Conservation (phyloP, 1,140 invertebrate genomes). For the Aleiodes sp. region DNA sequence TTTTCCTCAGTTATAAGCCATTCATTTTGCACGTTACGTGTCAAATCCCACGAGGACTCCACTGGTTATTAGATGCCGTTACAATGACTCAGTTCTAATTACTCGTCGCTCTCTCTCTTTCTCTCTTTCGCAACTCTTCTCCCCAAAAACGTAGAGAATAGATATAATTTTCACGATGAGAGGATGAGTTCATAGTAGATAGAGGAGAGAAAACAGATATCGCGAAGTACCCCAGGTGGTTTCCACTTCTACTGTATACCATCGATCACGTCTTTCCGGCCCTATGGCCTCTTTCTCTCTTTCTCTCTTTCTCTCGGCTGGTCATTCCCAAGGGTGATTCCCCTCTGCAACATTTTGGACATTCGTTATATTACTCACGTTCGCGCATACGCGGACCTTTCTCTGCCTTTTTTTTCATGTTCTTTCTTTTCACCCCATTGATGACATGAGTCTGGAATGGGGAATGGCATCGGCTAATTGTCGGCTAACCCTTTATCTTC, state of each 20-base stretch:
- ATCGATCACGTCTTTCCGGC: constrained; percentile 31
- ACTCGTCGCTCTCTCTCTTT: too few species aligned
- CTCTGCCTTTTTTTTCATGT: too few species aligned
- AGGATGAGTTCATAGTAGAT: not conserved
- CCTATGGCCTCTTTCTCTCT: not conserved
- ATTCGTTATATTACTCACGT: constrained; percentile 37
- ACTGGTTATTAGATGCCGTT: not conserved
- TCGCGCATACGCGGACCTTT: constrained; percentile 9
- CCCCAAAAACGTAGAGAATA: not conserved
- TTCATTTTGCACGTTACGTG: not conserved
- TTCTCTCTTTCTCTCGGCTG: not conserved
- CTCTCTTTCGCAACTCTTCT: constrained; percentile 20
- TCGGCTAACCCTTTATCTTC: not conserved
- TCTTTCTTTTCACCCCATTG: not conserved
- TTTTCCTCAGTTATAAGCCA: not conserved
- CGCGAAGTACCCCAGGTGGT: constrained; percentile 12
- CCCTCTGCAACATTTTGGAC: constrained; percentile 6
- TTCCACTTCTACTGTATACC: constrained; percentile 9
- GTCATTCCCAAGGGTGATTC: constrained; percentile 1
- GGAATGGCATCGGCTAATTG: constrained; percentile 4
- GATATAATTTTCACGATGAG: constrained; percentile 20
- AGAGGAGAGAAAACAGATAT: constrained; percentile 31
- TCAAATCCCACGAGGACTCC: not conserved
- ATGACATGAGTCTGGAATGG: not conserved
- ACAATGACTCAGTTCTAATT: not conserved